Evolutionary conservation across 2,797 vertebrate species (phyloP), one percentile per base, ranked within the genome.

Genomic region (Mastacembelus armatus): DNA sequence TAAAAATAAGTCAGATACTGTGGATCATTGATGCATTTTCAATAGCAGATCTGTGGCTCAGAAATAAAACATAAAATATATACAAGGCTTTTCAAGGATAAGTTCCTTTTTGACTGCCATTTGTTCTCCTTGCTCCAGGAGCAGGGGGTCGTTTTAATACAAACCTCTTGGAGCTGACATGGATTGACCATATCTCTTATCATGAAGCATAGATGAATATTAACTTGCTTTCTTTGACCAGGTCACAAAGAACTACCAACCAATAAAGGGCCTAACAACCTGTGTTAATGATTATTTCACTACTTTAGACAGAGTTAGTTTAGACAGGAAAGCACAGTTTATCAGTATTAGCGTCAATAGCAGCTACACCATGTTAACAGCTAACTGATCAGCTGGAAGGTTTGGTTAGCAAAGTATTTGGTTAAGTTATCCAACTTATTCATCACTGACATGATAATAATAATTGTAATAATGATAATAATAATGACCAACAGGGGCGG

Each of bases 401-500:
- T 12, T n/a, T n/a, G n/a, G n/a, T n/a, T n/a, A n/a, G n/a, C n/a
- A n/a, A n/a, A n/a, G n/a, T n/a, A n/a, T n/a, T n/a, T n/a, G n/a
- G n/a, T n/a, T n/a, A n/a, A n/a, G n/a, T n/a, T n/a, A n/a, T n/a
- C n/a, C n/a, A n/a, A n/a, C n/a, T n/a, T n/a, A n/a, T n/a, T 5
- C 7, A 56, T 22, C 36, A 36, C n/a, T 48, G 56, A 55, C n/a
- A 51, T 14, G 30, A 21, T 57, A 7, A 44, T 67, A 50, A 1
- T 55, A 15, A 51, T 22, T 2, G 6, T 32, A 67, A n/a, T n/a
- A 42, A 60, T 66, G 66, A 59, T 26, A 7, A 3, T 44, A 40
- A 26, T 33, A 39, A 8, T 3, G n/a, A 10, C 24, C 33, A n/a
- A 81, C 69, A 47, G 68, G 49, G 68, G 70, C 62, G n/a, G n/a